A percentile compares a stretch with the other conserved stretches of the same genome.
These are phyloP conservation scores for Hafferia zeledoni DNA, from an alignment of 2,797 vertebrate species.

Conservation along the genomic window DNA sequence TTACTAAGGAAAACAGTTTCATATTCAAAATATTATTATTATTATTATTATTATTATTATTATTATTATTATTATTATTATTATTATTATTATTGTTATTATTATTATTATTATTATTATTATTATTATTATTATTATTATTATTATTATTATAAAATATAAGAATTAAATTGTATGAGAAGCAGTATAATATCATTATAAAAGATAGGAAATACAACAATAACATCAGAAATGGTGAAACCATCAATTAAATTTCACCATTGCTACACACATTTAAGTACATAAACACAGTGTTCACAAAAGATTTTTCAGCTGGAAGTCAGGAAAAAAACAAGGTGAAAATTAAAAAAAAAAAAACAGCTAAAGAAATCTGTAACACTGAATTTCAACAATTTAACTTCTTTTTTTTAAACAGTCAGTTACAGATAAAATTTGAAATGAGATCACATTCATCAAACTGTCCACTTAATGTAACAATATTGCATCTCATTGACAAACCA, in stretches of 20 bases:
- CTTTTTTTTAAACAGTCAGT: neutral
- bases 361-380: neutral
- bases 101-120: no score
- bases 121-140: no score
- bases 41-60: no score
- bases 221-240: neutral
- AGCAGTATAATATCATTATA: neutral
- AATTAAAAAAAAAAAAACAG: neutral
- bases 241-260: neutral
- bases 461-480: neutral
- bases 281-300: neutral
- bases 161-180: constrained; percentile 36
- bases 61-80: no score
- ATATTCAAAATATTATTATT: constrained; percentile 40
- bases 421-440: neutral
- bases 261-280: neutral
- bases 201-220: neutral
- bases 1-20: constrained; percentile 24
- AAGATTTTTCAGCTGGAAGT: neutral
- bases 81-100: no score
- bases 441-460: neutral
- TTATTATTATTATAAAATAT: no score
- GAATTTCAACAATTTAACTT: neutral
- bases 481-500: neutral
- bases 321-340: neutral